Percentiles rank a stretch among this genome's conserved stretches.
Evolutionary conservation across 2,888 invertebrate genomes (phyloP).

Genomic region (Sepioteuthis lessoniana): DNA sequence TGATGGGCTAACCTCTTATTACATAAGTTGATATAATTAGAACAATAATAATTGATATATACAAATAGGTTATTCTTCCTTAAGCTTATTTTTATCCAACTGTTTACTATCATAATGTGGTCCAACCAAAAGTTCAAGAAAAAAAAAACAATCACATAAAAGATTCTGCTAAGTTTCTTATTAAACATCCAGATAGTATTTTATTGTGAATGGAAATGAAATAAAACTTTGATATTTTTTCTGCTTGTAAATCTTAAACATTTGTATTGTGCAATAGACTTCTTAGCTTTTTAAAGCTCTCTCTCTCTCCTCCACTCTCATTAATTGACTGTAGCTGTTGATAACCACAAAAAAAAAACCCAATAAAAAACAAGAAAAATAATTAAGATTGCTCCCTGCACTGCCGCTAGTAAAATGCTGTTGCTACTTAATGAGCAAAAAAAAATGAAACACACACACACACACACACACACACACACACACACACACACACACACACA

Average conservation of each 20-base stretch:
- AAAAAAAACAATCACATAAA: background rate
- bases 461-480: background rate
- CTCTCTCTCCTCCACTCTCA: background rate
- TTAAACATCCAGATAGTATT: background rate
- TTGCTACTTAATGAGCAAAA: background rate
- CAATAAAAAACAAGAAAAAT: background rate
- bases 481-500: background rate
- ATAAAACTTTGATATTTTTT: slow-evolving; percentile 35
- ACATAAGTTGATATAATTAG: too few relatives aligned
- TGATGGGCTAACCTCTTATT: too few relatives aligned
- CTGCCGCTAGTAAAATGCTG: slow-evolving; percentile 25
- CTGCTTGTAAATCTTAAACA: background rate
- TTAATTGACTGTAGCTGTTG: background rate
- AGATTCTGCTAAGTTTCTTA: background rate
- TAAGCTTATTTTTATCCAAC: background rate
- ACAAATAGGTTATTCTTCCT: background rate
- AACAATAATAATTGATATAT: too few relatives aligned
- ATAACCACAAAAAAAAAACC: background rate
- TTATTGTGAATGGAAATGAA: background rate
- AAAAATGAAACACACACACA: background rate
- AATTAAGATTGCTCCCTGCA: slow-evolving; percentile 5
- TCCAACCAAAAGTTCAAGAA: background rate
- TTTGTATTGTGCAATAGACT: slow-evolving; percentile 38
- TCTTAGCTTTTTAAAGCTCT: background rate
- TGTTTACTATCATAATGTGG: background rate